Evolutionary conservation across 2,888 invertebrate species (phyloP).

Genomic region (Alsophila aescularia): DNA sequence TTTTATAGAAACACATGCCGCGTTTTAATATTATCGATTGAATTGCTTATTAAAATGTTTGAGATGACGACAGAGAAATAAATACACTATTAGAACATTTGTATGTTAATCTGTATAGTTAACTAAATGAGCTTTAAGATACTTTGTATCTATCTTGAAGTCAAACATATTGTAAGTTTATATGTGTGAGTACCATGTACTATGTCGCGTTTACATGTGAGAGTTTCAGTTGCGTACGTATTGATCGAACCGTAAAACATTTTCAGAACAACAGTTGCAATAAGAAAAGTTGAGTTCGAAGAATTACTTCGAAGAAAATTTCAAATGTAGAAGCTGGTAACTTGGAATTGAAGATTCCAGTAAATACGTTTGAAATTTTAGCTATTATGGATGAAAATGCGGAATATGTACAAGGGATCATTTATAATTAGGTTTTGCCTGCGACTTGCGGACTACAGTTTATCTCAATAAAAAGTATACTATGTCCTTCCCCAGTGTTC

Average conservation of each 20-base stretch:
- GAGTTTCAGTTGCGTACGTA: background rate
- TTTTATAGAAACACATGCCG: constrained; percentile 19
- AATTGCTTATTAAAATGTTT: constrained; percentile 28
- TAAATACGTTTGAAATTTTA: constrained; percentile 3
- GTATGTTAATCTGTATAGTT: constrained; percentile 32
- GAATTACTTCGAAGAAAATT: constrained; percentile 9
- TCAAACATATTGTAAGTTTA: constrained; percentile 9
- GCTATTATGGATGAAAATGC: too few relatives aligned
- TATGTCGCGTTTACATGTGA: background rate
- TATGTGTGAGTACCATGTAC: constrained; percentile 3
- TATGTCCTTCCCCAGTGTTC: too few relatives aligned
- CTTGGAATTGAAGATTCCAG: constrained; percentile 9
- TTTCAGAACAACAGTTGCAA: constrained; percentile 11
- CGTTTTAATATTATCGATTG: constrained; percentile 17
- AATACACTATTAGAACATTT: constrained; percentile 35
- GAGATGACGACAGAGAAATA: constrained; percentile 30
- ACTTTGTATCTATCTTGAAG: constrained; percentile 17
- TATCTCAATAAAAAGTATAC: too few relatives aligned
- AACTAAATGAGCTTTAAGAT: constrained; percentile 27
- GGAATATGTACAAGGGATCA: too few relatives aligned
- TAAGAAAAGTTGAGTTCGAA: constrained; percentile 19
- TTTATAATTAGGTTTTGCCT: too few relatives aligned
- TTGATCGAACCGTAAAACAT: constrained; percentile 2
- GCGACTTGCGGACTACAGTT: too few relatives aligned
- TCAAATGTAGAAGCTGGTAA: constrained; percentile 11